Conservation (phyloP, 1,140 invertebrate genomes). For the Tachypleus tridentatus region DNA sequence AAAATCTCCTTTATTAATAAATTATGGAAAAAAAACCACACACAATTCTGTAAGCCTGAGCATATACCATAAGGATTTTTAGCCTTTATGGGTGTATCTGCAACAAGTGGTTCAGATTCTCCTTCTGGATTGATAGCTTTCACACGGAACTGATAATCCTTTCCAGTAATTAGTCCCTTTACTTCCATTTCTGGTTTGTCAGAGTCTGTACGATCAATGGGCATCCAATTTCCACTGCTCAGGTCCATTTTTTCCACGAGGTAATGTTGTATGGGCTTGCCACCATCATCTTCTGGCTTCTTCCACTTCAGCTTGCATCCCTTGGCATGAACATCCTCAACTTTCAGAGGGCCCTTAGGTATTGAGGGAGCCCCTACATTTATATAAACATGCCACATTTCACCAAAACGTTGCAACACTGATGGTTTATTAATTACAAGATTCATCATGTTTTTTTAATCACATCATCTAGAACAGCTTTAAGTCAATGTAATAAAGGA, state of each 20-base stretch:
- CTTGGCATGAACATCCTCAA: slow-evolving; percentile 80
- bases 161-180: slow-evolving; percentile 79
- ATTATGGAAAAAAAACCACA: too few species aligned
- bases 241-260: slow-evolving; percentile 94
- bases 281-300: slow-evolving; percentile 91
- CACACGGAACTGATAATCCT: slow-evolving; percentile 93
- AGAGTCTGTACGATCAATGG: slow-evolving; percentile 55
- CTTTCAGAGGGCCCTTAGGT: slow-evolving; percentile 62
- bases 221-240: slow-evolving; percentile 85
- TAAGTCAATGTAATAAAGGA: slow-evolving; percentile 10
- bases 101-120: slow-evolving; percentile 58
- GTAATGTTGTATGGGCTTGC: slow-evolving; percentile 90
- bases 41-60: slow-evolving; percentile 13
- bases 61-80: slow-evolving; percentile 45
- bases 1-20: too few species aligned
- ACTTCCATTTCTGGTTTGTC: slow-evolving; percentile 80
- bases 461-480: slow-evolving; percentile 1
- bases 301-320: slow-evolving; percentile 90
- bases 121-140: slow-evolving; percentile 95
- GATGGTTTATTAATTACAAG: too few species aligned
- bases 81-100: slow-evolving; percentile 34
- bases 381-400: too few species aligned
- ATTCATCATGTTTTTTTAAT: slow-evolving; percentile 3
- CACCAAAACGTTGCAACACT: too few species aligned
- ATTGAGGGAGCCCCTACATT: slow-evolving; percentile 38